These are phyloP conservation scores for Epizoanthus illoricatus DNA, from an alignment of 92 coral and sea anemone genomes.

Conservation along the genomic window DNA sequence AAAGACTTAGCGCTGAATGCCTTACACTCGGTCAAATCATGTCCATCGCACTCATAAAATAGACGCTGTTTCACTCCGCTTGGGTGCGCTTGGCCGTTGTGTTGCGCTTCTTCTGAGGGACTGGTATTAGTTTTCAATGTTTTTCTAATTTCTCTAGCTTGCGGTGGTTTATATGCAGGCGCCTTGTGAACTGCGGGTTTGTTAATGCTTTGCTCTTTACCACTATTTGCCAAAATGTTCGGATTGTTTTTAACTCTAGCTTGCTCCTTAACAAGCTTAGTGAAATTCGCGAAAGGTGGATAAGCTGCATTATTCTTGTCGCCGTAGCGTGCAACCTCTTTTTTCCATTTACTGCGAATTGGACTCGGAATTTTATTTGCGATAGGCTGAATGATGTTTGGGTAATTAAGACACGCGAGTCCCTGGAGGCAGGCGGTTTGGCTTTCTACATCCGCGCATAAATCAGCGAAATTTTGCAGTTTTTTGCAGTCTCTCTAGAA, in stretches of 20 bases:
- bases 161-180: background rate
- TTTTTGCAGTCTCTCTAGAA: slow-evolving; percentile 13
- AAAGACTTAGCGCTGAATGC: slow-evolving; percentile 51
- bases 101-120: too few relatives aligned
- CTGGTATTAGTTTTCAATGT: background rate
- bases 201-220: background rate
- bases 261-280: slow-evolving; percentile 42
- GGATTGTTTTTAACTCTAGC: slow-evolving; percentile 48
- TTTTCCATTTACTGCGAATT: slow-evolving; percentile 49
- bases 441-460: slow-evolving; percentile 50
- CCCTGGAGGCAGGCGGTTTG: slow-evolving; percentile 44
- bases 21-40: slow-evolving; percentile 43
- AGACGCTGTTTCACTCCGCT: slow-evolving; percentile 34
- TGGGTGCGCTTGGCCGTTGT: too few relatives aligned
- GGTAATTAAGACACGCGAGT: slow-evolving; percentile 51
- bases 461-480: slow-evolving; percentile 38
- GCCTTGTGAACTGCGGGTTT: background rate
- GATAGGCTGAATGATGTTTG: slow-evolving; percentile 49
- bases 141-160: background rate
- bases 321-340: slow-evolving; percentile 31
- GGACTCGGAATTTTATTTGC: slow-evolving; percentile 37
- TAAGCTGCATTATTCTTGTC: slow-evolving; percentile 34
- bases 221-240: slow-evolving; percentile 33
- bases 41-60: slow-evolving; percentile 54
- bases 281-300: slow-evolving; percentile 41